Evolutionary conservation across 2,888 invertebrate genomes (phyloP).

Genomic region (Himalopsyche anomala): DNA sequence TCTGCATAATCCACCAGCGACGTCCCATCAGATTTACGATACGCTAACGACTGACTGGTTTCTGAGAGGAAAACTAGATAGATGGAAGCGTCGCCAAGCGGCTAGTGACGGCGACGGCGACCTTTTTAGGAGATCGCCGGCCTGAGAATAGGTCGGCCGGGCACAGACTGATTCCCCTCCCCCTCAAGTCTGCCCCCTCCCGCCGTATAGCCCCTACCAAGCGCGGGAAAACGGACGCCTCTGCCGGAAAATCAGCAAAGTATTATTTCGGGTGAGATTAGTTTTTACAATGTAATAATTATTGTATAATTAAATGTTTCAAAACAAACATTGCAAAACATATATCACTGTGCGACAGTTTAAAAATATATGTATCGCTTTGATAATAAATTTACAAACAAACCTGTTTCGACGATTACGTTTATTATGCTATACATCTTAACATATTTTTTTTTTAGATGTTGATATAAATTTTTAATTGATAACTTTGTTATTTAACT

Average conservation of each 20-base stretch:
- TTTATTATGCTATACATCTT: no score
- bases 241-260: slow-evolving; percentile 24
- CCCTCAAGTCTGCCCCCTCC: slow-evolving; percentile 37
- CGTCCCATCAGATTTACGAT: slow-evolving; percentile 18
- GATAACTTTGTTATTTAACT: no score
- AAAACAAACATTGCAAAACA: neutral
- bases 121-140: slow-evolving; percentile 71
- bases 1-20: neutral
- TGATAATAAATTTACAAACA: no score
- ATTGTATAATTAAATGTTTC: neutral
- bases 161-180: slow-evolving; percentile 26
- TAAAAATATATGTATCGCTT: no score
- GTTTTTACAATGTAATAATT: slow-evolving; percentile 8
- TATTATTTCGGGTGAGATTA: neutral
- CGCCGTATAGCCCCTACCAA: slow-evolving; percentile 37
- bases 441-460: no score
- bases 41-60: slow-evolving; percentile 37
- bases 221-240: neutral
- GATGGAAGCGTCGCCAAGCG: slow-evolving; percentile 8
- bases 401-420: no score
- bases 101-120: slow-evolving; percentile 26
- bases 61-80: slow-evolving; percentile 38
- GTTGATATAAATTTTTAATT: no score
- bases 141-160: slow-evolving; percentile 65
- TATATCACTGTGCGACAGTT: no score